Conservation (phyloP, 2,113 vertebrate genomes). For the Siphamia tubifer region DNA sequence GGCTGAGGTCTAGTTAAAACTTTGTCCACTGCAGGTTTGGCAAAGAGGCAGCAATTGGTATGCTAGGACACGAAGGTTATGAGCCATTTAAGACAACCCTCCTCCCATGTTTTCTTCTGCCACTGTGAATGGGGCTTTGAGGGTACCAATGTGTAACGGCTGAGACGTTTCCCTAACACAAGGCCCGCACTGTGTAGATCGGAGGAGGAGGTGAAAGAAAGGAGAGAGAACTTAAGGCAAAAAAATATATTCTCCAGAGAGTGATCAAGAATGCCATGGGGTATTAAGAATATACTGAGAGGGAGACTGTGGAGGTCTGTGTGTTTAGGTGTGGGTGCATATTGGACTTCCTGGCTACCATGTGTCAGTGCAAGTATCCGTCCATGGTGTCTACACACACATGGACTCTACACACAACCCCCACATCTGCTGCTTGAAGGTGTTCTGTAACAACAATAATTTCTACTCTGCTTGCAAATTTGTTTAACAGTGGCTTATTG, state of each 20-base stretch:
- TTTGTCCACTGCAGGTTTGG: constrained; percentile 25
- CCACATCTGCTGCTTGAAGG: neutral
- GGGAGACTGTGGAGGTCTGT: neutral
- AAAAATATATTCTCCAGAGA: constrained; percentile 3
- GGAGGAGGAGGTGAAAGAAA: neutral
- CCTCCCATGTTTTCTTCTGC: constrained; percentile 26
- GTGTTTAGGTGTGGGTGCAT: neutral
- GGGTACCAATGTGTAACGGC: neutral
- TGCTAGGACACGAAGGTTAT: constrained; percentile 28
- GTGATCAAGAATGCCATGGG: constrained; percentile 1
- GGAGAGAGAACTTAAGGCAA: constrained; percentile 7
- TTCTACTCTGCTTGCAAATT: neutral
- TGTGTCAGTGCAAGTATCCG: neutral
- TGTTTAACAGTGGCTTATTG: neutral
- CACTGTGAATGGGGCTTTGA: constrained; percentile 36
- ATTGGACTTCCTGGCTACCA: neutral
- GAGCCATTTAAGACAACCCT: constrained; percentile 50
- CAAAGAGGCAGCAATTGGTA: constrained; percentile 2
- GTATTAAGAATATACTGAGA: constrained; percentile 4
- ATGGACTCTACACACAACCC: no score
- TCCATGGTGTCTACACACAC: no score
- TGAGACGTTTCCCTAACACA: constrained; percentile 23
- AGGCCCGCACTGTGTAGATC: constrained; percentile 43
- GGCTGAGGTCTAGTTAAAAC: constrained; percentile 14
- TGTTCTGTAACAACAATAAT: neutral